Evolutionary conservation across 2,797 vertebrate species (phyloP).

Genomic region (Poecilia picta): DNA sequence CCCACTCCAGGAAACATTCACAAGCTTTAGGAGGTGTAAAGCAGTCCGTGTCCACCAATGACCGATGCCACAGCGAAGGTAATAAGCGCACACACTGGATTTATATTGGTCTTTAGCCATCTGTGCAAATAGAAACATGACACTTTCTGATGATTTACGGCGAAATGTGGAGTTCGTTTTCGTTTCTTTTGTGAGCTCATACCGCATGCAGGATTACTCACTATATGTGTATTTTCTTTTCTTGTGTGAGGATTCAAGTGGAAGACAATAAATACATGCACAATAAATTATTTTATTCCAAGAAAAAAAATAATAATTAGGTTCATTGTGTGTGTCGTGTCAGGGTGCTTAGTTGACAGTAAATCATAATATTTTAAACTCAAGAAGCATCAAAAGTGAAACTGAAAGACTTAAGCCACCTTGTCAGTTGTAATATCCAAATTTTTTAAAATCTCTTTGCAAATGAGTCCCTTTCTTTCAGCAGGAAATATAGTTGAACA

Average conservation of each 20-base stretch:
- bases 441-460: neutral
- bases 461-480: neutral
- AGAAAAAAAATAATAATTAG: neutral
- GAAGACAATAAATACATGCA: neutral
- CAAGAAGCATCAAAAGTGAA: neutral
- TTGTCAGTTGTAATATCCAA: neutral
- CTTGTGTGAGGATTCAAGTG: neutral
- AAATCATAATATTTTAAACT: neutral
- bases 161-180: neutral
- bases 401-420: neutral
- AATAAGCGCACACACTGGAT: slow-evolving; percentile 30
- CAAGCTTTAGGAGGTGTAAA: slow-evolving; percentile 23
- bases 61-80: slow-evolving; percentile 57
- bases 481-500: neutral
- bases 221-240: neutral
- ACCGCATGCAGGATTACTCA: neutral
- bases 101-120: neutral
- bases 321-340: neutral
- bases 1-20: slow-evolving; percentile 15
- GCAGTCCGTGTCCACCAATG: slow-evolving; percentile 41
- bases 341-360: neutral
- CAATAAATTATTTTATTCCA: neutral
- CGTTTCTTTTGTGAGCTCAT: slow-evolving; percentile 10
- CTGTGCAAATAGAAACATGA: neutral
- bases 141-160: neutral